Conservation (phyloP, 2,113 vertebrate genomes). For the Tor tambroides region DNA sequence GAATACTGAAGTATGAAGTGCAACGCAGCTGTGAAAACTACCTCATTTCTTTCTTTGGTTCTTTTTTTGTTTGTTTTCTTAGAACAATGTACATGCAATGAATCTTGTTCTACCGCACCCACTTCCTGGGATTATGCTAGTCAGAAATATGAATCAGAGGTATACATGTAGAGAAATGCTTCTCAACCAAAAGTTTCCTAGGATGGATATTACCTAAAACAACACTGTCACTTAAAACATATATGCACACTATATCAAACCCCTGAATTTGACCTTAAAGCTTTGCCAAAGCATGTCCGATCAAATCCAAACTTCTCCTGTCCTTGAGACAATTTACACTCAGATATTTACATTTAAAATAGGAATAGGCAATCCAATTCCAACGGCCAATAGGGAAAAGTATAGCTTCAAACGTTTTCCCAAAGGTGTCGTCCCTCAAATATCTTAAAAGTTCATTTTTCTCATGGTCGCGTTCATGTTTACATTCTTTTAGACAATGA, state of each 20-base stretch:
- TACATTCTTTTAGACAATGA: neutral
- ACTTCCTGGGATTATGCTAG: slow-evolving; percentile 27
- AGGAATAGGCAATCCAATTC: neutral
- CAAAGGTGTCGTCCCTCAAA: neutral
- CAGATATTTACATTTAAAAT: neutral
- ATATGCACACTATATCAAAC: slow-evolving; percentile 10
- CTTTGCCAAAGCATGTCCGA: slow-evolving; percentile 41
- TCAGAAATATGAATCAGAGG: slow-evolving; percentile 31
- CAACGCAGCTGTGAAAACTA: slow-evolving; percentile 54
- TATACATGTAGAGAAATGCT: slow-evolving; percentile 1
- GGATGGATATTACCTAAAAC: slow-evolving; percentile 38
- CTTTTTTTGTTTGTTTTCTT: slow-evolving; percentile 42
- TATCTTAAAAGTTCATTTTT: neutral
- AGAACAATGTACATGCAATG: slow-evolving; percentile 42
- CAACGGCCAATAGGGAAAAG: neutral
- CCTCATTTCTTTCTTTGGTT: slow-evolving; percentile 56
- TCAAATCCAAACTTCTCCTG: neutral
- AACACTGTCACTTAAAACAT: slow-evolving; percentile 40
- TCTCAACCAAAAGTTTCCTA: slow-evolving; percentile 23
- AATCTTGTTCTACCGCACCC: slow-evolving; percentile 40
- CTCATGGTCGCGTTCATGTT: slow-evolving; percentile 1
- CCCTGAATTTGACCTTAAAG: slow-evolving; percentile 24
- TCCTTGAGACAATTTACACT: neutral
- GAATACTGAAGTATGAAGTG: slow-evolving; percentile 55
- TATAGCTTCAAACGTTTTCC: neutral